These are phyloP conservation scores for Toxonevra muliebris DNA, from an alignment of 2,888 invertebrate genomes.

Conservation along the genomic window DNA sequence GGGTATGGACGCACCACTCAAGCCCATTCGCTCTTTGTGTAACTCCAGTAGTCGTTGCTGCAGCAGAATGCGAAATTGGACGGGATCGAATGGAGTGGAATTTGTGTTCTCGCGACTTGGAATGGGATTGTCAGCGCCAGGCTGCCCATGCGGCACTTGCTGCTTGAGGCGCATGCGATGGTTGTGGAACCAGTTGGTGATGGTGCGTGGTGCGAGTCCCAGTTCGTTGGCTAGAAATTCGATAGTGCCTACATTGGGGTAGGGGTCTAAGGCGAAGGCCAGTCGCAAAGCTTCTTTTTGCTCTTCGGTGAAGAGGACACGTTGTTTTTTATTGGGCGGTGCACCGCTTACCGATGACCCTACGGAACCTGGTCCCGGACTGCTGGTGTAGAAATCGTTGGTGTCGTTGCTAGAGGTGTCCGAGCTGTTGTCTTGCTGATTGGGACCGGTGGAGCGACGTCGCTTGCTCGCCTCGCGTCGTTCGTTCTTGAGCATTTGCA, in stretches of 20 bases:
- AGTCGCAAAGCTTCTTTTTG: slow-evolving; percentile 95
- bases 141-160: slow-evolving; percentile 80
- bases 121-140: slow-evolving; percentile 72
- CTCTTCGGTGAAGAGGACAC: slow-evolving; percentile 97
- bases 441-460: slow-evolving; percentile 82
- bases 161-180: slow-evolving; percentile 98
- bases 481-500: slow-evolving; percentile 91
- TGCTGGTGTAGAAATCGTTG: slow-evolving; percentile 87
- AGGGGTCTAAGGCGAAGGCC: slow-evolving; percentile 95
- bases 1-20: slow-evolving; percentile 79
- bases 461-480: slow-evolving; percentile 91
- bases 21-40: slow-evolving; percentile 84
- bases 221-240: slow-evolving; percentile 94
- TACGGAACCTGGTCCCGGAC: slow-evolving; percentile 74
- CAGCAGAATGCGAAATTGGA: slow-evolving; percentile 87
- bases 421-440: slow-evolving; percentile 85
- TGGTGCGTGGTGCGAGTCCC: slow-evolving; percentile 91
- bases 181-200: slow-evolving; percentile 99
- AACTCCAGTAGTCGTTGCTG: slow-evolving; percentile 89
- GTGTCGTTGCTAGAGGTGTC: slow-evolving; percentile 90
- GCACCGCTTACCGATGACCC: slow-evolving; percentile 70
- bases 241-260: slow-evolving; percentile 95
- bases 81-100: slow-evolving; percentile 85
- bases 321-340: slow-evolving; percentile 91
- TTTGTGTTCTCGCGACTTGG: slow-evolving; percentile 77